Evolutionary conservation across 1,140 invertebrate species (phyloP), one percentile per base, ranked within the genome.

Genomic region (Belonocnema kinseyi): DNA sequence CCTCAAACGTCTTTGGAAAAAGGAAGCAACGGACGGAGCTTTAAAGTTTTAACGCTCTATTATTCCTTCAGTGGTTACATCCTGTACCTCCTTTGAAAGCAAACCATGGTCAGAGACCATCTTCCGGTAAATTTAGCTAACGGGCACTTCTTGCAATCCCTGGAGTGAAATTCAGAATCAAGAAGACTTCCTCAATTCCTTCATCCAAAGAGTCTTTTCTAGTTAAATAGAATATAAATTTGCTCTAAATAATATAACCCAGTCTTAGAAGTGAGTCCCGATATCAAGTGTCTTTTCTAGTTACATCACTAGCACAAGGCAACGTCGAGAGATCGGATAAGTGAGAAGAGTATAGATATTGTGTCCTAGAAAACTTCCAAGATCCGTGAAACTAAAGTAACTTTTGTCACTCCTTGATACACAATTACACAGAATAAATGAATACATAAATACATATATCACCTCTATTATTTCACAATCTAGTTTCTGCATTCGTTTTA

Each of bases 31-130:
- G 33, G 26, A 33, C 16, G 33, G 26, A 40, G 33, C 61, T 66
- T 66, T 66, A 66, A 66, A n/a, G n/a, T n/a, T n/a, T n/a, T n/a
- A n/a, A 66, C 26, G 61, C 61, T 66, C 61, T 66, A 66, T 66
- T 66, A 66, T 66, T n/a, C 40, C 61, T 40, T 66, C 61, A 66
- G 40, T 66, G 40, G 61, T 21, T 5, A 66, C 61, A 66, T 66
- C 61, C 61, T 66, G 61, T 40, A 40, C 26, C 58, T 61, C 16
- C 61, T 66, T 66, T 66, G 61, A 66, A 66, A 66, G 61, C 61
- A 40, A 66, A 66, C 10, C 61, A 33, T 40, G 26, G 61, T 40
- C 13, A 33, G 33, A 66, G 61, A 66, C n/a, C 26, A 66, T 66
- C 61, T 66, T 66, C 61, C 61, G 61, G 61, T 66, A 33, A 66